Base-by-base conservation (phyloP, 2,797 vertebrate genomes). In the Pseudochirops corinnae region DNA sequence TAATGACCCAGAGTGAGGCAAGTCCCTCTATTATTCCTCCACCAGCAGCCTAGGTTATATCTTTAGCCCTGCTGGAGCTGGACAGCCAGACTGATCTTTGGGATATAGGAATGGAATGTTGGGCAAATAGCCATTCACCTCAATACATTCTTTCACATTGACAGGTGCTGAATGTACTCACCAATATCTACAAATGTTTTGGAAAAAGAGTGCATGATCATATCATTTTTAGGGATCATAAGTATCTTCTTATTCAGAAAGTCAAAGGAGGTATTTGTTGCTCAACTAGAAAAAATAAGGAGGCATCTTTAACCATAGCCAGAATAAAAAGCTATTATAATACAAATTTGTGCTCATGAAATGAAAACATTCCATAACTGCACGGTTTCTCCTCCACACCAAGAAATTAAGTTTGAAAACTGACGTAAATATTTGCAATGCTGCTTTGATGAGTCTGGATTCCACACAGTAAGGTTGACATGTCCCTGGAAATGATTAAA, bases 351-450 rank as follows among this genome's bases (percentile, higher is more conserved):
- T 53, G 95, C 92, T 96, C 94, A 55, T 55, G 87, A 93, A 98
- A 97, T 82, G 33, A 97, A 98, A 98, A 96, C 98, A 97, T 95
- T 95, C 55, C 4, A 31, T 95, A 95, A 56, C 90, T 55, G 9
- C 62, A 60, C 94, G 93, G 60, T 74, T 96, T 95, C 39, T 96
- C 91, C 91, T 98, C 93, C 95, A 91, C 4, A 0, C 95, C 24
- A 93, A 98, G 96, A 98, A 98, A 97, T 97, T 24, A 93, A 93
- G 92, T 97, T 96, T 97, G 96, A 97, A 97, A 97, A 96, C 91
- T 96, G 94, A 91, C 4, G 0, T 92, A 96, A 91, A 87, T 96
- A 92, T 97, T 97, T 94, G 95, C 95, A 92, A 98, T 93, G 94
- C 60, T 93, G 82, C 97, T 98, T 98, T 98, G 97, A 98, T 98